Conservation (phyloP, 2,888 invertebrate genomes). For the Ryuthela nishihirai region DNA sequence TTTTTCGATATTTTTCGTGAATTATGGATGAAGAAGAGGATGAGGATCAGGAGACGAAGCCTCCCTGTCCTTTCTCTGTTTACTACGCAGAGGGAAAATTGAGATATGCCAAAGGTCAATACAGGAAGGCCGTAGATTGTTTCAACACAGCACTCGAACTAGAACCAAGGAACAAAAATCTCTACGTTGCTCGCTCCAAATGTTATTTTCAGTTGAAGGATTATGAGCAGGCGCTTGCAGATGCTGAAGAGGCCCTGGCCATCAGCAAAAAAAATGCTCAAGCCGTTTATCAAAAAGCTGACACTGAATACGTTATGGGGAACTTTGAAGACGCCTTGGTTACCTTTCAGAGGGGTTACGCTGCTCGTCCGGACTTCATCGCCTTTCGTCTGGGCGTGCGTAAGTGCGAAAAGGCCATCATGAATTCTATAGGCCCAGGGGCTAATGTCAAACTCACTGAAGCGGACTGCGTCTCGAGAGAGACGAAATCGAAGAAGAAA, state of each 20-base stretch:
- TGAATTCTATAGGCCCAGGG: constrained; percentile 87
- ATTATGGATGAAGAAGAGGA: too few relatives aligned
- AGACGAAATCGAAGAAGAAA: too few relatives aligned
- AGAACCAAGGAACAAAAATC: too few relatives aligned
- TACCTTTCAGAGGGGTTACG: constrained; percentile 81
- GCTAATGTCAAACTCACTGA: too few relatives aligned
- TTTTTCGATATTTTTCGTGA: too few relatives aligned
- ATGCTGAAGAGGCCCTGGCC: constrained; percentile 75
- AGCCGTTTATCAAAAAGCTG: constrained; percentile 85
- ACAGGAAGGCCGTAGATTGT: too few relatives aligned
- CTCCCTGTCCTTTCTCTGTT: too few relatives aligned
- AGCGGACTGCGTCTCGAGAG: too few relatives aligned
- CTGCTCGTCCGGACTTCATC: constrained; percentile 76
- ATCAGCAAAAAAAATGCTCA: constrained; percentile 50
- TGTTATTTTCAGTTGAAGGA: constrained; percentile 83
- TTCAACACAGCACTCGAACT: too few relatives aligned
- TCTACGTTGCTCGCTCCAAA: constrained; percentile 79
- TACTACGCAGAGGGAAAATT: too few relatives aligned
- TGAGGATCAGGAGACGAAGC: too few relatives aligned
- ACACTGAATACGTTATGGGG: constrained; percentile 83
- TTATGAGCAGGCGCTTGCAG: constrained; percentile 71
- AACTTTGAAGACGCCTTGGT: constrained; percentile 91
- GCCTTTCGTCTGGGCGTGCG: constrained; percentile 72
- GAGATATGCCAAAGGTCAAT: too few relatives aligned
- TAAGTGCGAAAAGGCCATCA: constrained; percentile 90